Evolutionary conservation across 2,888 invertebrate genomes (phyloP).

Genomic region (Melikaiella ostensackeni): DNA sequence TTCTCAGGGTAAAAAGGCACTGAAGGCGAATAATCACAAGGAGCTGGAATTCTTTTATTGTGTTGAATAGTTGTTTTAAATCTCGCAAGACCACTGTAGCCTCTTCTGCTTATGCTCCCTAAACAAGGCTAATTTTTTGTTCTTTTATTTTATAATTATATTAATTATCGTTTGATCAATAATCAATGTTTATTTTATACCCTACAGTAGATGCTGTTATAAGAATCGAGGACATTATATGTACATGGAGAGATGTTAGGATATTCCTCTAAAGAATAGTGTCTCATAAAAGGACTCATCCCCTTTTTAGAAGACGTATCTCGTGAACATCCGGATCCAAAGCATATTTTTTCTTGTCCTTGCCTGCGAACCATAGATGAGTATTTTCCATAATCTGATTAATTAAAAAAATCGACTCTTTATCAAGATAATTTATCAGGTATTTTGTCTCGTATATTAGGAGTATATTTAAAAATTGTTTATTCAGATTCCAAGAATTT

Average conservation of each 20-base stretch:
- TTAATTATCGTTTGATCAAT: not conserved
- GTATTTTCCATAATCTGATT: conserved; percentile 16
- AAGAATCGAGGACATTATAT: conserved; percentile 63
- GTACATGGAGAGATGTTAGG: conserved; percentile 64
- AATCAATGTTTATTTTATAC: conserved; percentile 48
- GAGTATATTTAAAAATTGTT: too few relatives aligned
- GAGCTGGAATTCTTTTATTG: conserved; percentile 63
- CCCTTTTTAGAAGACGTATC: conserved; percentile 63
- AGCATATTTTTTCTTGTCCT: conserved; percentile 67
- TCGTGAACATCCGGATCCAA: conserved; percentile 67
- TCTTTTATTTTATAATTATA: not conserved
- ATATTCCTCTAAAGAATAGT: conserved; percentile 62
- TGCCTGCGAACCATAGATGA: conserved; percentile 64
- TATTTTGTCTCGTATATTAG: not conserved
- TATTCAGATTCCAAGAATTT: too few relatives aligned
- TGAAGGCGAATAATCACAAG: conserved; percentile 59
- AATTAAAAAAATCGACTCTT: not conserved
- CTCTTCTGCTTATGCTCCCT: conserved; percentile 66
- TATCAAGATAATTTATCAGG: not conserved
- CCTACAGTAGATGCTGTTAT: conserved; percentile 62
- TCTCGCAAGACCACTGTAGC: conserved; percentile 68
- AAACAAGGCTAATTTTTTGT: conserved; percentile 61
- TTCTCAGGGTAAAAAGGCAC: conserved; percentile 51
- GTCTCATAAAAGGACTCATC: conserved; percentile 66
- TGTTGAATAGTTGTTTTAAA: conserved; percentile 48